Conservation (phyloP, 2,888 invertebrate species). For the Anoncus sp. region DNA sequence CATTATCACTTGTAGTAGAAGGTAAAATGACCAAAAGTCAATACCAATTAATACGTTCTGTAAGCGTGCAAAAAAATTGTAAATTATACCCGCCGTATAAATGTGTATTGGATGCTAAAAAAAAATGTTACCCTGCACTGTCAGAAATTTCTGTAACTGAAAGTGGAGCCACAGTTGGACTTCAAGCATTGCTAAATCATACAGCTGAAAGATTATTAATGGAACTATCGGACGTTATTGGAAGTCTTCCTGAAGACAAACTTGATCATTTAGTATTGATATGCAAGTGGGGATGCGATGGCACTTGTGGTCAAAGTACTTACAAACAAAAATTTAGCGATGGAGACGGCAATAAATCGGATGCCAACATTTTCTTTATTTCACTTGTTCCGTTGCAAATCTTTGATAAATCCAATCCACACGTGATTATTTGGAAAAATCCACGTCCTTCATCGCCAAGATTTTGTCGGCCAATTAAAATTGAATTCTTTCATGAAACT, state of each 20-base stretch:
- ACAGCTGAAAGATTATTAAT: conserved; percentile 7
- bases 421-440: conserved; percentile 18
- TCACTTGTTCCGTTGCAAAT: conserved; percentile 4
- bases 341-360: conserved; percentile 10
- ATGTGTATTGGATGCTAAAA: conserved; percentile 2
- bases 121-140: conserved; percentile 10
- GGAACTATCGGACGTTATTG: conserved; percentile 19
- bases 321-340: conserved; percentile 15
- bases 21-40: conserved; percentile 9
- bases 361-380: conserved; percentile 17
- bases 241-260: conserved; percentile 13
- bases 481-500: conserved; percentile 10
- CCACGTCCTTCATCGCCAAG: conserved; percentile 8
- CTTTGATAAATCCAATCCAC: conserved; percentile 2
- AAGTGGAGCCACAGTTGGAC: conserved; percentile 12
- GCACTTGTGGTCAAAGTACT: conserved; percentile 5
- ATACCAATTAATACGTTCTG: conserved; percentile 27
- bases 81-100: conserved; percentile 42
- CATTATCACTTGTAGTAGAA: conserved; percentile 58
- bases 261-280: conserved; percentile 10
- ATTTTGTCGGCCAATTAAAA: conserved; percentile 9
- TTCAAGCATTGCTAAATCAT: conserved; percentile 18
- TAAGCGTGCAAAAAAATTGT: conserved; percentile 57
- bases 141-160: conserved; percentile 17
- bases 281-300: conserved; percentile 26